Evolutionary conservation across 2,797 vertebrate genomes (phyloP).

Genomic region (Nasua narica): DNA sequence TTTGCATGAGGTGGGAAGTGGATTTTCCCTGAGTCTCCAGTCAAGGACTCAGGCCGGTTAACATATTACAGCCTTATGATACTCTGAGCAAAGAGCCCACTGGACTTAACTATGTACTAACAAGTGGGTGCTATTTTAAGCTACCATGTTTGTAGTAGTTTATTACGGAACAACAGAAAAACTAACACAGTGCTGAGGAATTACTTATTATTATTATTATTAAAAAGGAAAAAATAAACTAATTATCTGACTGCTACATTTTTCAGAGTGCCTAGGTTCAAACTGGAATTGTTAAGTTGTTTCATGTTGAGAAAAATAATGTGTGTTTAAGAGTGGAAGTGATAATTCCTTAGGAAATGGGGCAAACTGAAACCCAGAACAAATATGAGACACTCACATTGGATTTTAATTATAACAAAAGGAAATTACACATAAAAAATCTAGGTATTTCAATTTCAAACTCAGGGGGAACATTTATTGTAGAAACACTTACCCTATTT

Average conservation of each 20-base stretch:
- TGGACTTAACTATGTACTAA: not conserved
- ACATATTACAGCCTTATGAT: not conserved
- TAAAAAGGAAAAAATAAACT: not conserved
- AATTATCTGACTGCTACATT: not conserved
- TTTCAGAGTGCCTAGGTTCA: not conserved
- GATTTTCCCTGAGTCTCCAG: not conserved
- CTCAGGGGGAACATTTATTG: conserved; percentile 38
- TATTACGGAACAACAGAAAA: not conserved
- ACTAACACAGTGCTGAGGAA: not conserved
- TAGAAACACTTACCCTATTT: conserved; percentile 93
- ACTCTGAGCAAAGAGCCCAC: not conserved
- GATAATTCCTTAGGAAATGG: conserved; percentile 14
- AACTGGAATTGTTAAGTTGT: not conserved
- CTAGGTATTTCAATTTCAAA: not conserved
- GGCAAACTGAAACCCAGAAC: not conserved
- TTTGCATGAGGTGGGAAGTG: not conserved
- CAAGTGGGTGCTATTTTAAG: not conserved
- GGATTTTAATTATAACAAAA: not conserved
- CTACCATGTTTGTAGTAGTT: not conserved
- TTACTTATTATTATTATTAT: not conserved
- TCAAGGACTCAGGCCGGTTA: not conserved
- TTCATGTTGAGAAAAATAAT: conserved; percentile 41
- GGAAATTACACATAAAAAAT: conserved; percentile 23
- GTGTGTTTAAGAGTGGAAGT: not conserved
- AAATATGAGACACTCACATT: not conserved